phyloP scores from a whole-genome alignment of 2,888 invertebrate species.

The Dysmachus trigonus region DNA sequence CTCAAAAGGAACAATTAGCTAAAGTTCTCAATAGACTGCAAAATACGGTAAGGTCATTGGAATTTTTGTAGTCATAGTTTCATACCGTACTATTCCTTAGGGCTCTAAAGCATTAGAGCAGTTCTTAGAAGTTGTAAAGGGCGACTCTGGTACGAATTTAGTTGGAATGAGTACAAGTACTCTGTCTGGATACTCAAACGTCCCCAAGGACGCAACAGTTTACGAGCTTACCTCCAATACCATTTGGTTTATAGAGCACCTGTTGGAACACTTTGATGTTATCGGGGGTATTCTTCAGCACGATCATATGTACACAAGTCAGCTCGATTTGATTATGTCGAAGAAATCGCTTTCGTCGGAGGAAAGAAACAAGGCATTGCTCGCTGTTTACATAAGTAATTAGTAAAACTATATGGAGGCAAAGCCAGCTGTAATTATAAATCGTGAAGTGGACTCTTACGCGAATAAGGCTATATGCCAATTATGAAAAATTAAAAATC shows the following conservation, averaged over 20 bases:
- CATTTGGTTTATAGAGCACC: slow-evolving; percentile 88
- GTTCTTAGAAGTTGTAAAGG: slow-evolving; percentile 87
- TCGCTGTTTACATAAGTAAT: slow-evolving; percentile 86
- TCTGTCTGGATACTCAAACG: slow-evolving; percentile 56
- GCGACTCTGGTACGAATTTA: slow-evolving; percentile 80
- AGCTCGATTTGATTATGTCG: slow-evolving; percentile 66
- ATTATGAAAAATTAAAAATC: too few relatives aligned
- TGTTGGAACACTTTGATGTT: slow-evolving; percentile 80
- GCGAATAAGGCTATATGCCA: too few relatives aligned
- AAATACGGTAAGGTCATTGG: slow-evolving; percentile 68
- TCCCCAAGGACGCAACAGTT: slow-evolving; percentile 95
- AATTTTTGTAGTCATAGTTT: slow-evolving; percentile 30
- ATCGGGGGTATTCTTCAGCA: slow-evolving; percentile 72
- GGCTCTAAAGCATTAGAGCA: slow-evolving; percentile 91
- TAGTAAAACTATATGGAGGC: not conserved
- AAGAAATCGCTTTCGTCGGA: slow-evolving; percentile 64
- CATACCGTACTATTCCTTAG: slow-evolving; percentile 65
- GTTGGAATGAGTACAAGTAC: slow-evolving; percentile 62
- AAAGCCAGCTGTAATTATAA: not conserved
- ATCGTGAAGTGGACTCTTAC: not conserved
- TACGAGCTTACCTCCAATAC: slow-evolving; percentile 96
- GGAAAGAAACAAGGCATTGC: slow-evolving; percentile 71
- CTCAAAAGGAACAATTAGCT: slow-evolving; percentile 75
- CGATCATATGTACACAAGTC: slow-evolving; percentile 69
- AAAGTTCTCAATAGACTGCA: slow-evolving; percentile 79